Conservation (phyloP, 2,113 vertebrate genomes). For the Corythaixoides concolor region DNA sequence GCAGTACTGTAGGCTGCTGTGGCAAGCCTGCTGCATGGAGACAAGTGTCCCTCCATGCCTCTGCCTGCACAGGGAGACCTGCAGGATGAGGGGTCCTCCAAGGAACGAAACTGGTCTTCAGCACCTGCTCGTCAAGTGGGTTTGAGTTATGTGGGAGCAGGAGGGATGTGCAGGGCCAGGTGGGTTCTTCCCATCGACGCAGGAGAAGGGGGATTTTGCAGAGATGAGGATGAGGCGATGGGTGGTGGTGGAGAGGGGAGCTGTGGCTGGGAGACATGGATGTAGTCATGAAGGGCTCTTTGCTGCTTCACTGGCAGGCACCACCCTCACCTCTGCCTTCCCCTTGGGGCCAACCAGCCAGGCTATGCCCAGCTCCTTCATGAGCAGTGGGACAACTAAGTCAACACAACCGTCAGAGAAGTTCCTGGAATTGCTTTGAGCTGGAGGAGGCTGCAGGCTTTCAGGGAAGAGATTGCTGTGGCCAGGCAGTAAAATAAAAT, state of each 20-base stretch:
- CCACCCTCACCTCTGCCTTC: background rate
- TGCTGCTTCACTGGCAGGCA: background rate
- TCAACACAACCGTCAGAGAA: background rate
- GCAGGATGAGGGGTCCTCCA: background rate
- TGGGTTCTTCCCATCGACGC: background rate
- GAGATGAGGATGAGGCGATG: background rate
- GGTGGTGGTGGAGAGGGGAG: background rate
- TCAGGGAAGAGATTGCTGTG: background rate
- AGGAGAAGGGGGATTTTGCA: background rate
- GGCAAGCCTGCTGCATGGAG: rapidly evolving
- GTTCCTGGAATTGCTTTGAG: background rate
- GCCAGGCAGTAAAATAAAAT: background rate
- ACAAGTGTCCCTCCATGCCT: rapidly evolving
- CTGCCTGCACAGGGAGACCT: background rate
- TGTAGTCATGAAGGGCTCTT: background rate
- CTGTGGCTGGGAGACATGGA: background rate
- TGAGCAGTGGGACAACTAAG: background rate
- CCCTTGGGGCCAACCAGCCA: background rate
- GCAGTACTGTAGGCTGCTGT: background rate
- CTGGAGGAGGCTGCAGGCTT: background rate
- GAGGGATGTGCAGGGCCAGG: rapidly evolving
- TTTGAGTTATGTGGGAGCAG: background rate
- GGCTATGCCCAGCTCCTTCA: background rate
- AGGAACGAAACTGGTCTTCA: background rate
- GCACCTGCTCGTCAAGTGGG: background rate